Evolutionary conservation across 2,888 invertebrate species (phyloP), one percentile per base, ranked within the genome.

Genomic region (Agonopterix arenella): DNA sequence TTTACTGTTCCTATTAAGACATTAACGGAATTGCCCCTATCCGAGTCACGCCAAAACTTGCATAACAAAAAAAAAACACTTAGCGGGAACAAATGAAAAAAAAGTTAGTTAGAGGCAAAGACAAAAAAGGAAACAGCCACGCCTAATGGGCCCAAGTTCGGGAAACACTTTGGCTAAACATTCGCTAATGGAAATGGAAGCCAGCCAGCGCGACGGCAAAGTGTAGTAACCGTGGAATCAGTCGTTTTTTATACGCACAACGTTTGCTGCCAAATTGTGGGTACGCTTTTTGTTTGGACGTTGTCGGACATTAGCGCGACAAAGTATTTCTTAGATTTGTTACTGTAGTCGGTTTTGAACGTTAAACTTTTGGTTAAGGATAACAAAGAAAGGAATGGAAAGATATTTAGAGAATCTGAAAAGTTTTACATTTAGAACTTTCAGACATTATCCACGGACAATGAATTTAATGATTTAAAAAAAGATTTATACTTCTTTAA

Each of bases 81-180:
- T 81, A 79, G 63, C 72, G 65, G 65, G 59, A 64, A 65, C 62
- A 68, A 80, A 76, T 68, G 70, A 73, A 77, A 80, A 74, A 80
- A 80, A 72, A 51, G 70, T 78, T 78, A 73, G 77, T 74, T 70
- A 68, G 73, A 64, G 72, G 73, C 74, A 80, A 73, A 80, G 81
- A 84, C 78, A 85, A 84, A 84, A 28, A 86, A 84, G 79, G 71
- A 73, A 73, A 65, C 64, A 52, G 62, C 56, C 61, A 66, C 63
- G 68, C 70, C 70, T 86, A 86, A 86, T 86, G 86, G 84, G 69
- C 68, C 66, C 75, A 82, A 86, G 82, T 86, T 88, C 67, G 75
- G 80, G 83, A 81, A 86, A 85, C 85, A 84, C 84, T 88, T 86
- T 82, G 76, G 84, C 83, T 88, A 86, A 89, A 86, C 80, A 88